phyloP scores from a whole-genome alignment of 2,113 vertebrate species.

The Lophura nycthemera region DNA sequence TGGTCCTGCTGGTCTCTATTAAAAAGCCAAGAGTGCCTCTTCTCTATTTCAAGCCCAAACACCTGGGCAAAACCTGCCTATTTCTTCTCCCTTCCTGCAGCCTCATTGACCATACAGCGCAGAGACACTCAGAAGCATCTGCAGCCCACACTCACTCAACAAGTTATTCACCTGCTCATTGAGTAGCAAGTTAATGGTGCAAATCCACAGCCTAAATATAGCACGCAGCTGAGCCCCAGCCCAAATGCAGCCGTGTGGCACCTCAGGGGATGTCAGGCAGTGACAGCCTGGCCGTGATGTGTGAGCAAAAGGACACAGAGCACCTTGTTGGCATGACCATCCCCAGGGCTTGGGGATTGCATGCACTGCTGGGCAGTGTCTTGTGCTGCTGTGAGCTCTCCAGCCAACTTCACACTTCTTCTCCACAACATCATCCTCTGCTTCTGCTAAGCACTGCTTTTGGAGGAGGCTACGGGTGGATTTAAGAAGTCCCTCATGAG shows the following conservation, averaged over 20 bases:
- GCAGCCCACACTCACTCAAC: neutral
- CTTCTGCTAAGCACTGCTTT: too few relatives aligned
- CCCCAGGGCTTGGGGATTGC: neutral
- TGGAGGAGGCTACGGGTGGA: neutral
- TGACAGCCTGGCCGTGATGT: neutral
- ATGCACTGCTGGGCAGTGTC: neutral
- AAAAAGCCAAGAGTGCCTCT: neutral
- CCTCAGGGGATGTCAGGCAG: neutral
- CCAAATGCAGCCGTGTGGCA: neutral
- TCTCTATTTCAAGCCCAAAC: neutral
- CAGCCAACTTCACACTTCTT: neutral
- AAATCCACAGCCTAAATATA: slow-evolving; percentile 52
- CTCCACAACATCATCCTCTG: neutral
- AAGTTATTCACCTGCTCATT: neutral
- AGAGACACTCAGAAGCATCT: neutral
- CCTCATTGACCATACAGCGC: neutral
- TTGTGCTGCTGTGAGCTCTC: accelerated
- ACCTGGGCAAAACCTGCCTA: neutral
- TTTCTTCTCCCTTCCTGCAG: neutral
- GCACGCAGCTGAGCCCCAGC: neutral
- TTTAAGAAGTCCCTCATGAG: neutral
- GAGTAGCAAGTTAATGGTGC: neutral
- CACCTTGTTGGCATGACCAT: neutral
- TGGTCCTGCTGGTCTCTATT: neutral
- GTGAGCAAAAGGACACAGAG: neutral